Evolutionary conservation across 2,888 invertebrate genomes (phyloP), one percentile per base, ranked within the genome.

Genomic region (Molorchus minor): DNA sequence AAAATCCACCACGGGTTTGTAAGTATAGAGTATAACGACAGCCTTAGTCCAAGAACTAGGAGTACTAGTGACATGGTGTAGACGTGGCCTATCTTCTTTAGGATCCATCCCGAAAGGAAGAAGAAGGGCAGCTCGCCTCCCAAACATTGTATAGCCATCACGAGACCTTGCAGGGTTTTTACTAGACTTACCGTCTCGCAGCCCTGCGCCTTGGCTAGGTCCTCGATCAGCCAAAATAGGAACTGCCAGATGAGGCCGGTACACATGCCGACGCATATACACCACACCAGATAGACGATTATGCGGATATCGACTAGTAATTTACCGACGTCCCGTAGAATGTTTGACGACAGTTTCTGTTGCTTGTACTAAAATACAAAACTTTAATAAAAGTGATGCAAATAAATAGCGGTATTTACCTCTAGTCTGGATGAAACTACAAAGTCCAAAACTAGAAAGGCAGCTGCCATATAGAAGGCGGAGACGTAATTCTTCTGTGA

Each of bases 241-340:
- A 94, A 96, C 69, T 93, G 89, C 92, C 96, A 96, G 16, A 94
- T 82, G 0, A 94, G 80, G 0, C 92, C 94, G 0, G 93, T 94
- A 70, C 93, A 90, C 65, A 94, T 83, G 0, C 96, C 96, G 16
- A 93, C 89, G 1, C 86, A 85, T 59, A 93, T 85, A 56, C 94
- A 92, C 89, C 94, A 93, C 13, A 90, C 61, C 56, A 92, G 84
- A 76, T 94, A 96, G 1, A 92, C 81, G 4, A 91, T 76, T 13
- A 94, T 87, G 0, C 88, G 85, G 5, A 87, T 61, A 2, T 91
- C 87, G 0, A 84, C 80, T 12, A 94, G 80, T 47, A 94, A 79
- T 43, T 84, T 81, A 0, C 88, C 86, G 0, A 93, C 85, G 75
- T 93, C 92, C 35, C 85, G 83, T 12, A 89, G 75, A 56, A 91